A percentile compares a stretch with the other conserved stretches of the same genome.
Conservation (phyloP, 2,888 invertebrate genomes). For the Drosophila paramelanica region DNA sequence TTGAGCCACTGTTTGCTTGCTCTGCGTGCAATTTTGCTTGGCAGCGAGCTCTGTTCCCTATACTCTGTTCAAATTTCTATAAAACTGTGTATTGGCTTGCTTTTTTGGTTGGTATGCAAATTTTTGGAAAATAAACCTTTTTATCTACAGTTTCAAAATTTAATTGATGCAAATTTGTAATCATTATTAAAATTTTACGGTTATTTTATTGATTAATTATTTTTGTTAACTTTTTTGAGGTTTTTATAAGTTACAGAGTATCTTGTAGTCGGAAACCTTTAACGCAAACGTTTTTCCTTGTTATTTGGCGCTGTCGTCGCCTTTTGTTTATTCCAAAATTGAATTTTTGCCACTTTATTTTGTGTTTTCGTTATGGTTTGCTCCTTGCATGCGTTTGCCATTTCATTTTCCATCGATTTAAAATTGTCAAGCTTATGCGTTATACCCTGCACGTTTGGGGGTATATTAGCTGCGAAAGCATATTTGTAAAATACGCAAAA, state of each 20-base stretch:
- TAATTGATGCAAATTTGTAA: too few relatives aligned
- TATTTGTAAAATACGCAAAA: background rate
- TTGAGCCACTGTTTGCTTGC: conserved; percentile 40
- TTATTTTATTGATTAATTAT: background rate
- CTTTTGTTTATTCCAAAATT: conserved; percentile 77
- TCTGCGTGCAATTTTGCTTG: conserved; percentile 40
- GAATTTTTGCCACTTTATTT: conserved; percentile 67
- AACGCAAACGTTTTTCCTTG: background rate
- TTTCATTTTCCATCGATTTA: conserved; percentile 64
- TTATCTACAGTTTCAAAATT: too few relatives aligned
- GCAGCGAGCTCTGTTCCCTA: conserved; percentile 7
- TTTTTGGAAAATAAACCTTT: too few relatives aligned
- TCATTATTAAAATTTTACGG: too few relatives aligned
- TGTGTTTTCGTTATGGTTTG: conserved; percentile 17
- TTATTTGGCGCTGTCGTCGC: conserved; percentile 27
- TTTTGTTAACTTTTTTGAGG: too few relatives aligned
- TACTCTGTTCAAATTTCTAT: background rate
- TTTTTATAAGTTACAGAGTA: conserved; percentile 8
- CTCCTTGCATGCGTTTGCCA: conserved; percentile 35
- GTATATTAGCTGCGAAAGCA: background rate
- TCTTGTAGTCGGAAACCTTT: background rate
- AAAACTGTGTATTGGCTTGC: background rate
- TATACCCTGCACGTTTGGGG: conserved; percentile 20
- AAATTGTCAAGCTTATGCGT: conserved; percentile 38
- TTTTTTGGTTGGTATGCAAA: too few relatives aligned